Conservation (phyloP, 2,888 invertebrate species). For the Parnassius apollo region DNA sequence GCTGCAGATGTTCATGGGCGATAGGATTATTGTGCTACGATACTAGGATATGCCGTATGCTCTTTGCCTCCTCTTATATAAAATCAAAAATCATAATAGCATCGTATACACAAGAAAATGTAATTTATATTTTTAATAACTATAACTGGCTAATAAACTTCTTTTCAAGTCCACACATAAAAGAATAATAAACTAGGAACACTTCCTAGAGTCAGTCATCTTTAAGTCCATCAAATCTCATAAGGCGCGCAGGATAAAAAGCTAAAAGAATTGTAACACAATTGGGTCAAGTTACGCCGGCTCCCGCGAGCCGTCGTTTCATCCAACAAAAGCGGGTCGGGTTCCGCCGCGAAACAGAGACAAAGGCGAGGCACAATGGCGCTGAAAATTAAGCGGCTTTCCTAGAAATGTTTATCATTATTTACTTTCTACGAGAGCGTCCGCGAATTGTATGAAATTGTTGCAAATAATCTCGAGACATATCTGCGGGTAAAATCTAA, state of each 20-base stretch:
- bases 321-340: constrained; percentile 1
- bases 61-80: not conserved
- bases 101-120: too few relatives aligned
- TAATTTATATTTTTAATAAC: too few relatives aligned
- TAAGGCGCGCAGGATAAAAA: constrained; percentile 14
- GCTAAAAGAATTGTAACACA: constrained; percentile 20
- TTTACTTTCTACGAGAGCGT: constrained; percentile 11
- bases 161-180: not conserved
- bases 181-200: not conserved
- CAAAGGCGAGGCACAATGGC: constrained; percentile 16
- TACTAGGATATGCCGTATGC: not conserved
- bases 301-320: not conserved
- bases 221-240: constrained; percentile 7
- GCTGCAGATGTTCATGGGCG: too few relatives aligned
- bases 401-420: constrained; percentile 20
- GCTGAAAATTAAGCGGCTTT: constrained; percentile 17
- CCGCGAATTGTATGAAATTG: constrained; percentile 15
- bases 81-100: not conserved
- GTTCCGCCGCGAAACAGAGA: constrained; percentile 1
- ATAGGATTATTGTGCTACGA: too few relatives aligned
- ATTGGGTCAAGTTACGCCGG: constrained; percentile 15
- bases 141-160: too few relatives aligned
- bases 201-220: not conserved
- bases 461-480: constrained; percentile 5
- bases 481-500: constrained; percentile 15